Conservation (phyloP, 2,113 vertebrate genomes). For the Axis porcinus region DNA sequence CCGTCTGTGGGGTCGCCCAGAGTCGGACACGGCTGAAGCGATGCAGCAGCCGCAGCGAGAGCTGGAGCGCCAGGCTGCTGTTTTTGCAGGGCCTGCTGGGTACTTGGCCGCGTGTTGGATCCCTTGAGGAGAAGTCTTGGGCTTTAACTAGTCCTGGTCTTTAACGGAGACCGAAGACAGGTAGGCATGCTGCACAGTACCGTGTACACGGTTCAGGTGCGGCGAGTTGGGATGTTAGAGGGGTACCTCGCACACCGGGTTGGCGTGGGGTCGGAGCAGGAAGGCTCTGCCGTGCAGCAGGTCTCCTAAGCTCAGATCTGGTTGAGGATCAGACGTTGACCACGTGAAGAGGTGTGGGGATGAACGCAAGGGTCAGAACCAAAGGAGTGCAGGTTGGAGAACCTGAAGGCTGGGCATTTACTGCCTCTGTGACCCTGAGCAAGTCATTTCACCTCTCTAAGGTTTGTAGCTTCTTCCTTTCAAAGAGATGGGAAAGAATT, state of each 20-base stretch:
- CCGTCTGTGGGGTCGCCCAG: too few species aligned
- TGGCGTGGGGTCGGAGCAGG: rapidly evolving
- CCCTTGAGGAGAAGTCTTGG: neutral
- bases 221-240: neutral
- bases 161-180: neutral
- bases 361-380: neutral
- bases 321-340: neutral
- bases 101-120: neutral
- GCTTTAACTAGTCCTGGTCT: neutral
- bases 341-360: neutral
- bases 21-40: too few species aligned
- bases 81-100: neutral
- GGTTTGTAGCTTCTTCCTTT: neutral
- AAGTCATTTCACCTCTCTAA: neutral
- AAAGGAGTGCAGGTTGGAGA: neutral
- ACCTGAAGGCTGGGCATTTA: neutral
- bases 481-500: neutral
- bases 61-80: neutral
- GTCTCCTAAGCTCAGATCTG: neutral
- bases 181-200: neutral
- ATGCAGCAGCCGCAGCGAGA: neutral
- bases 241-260: neutral
- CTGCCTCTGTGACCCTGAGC: neutral
- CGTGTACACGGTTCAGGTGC: neutral
- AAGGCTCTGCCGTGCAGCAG: too few species aligned